These are phyloP conservation scores for Musca domestica DNA, from an alignment of 1,140 invertebrate species.

Conservation along the genomic window DNA sequence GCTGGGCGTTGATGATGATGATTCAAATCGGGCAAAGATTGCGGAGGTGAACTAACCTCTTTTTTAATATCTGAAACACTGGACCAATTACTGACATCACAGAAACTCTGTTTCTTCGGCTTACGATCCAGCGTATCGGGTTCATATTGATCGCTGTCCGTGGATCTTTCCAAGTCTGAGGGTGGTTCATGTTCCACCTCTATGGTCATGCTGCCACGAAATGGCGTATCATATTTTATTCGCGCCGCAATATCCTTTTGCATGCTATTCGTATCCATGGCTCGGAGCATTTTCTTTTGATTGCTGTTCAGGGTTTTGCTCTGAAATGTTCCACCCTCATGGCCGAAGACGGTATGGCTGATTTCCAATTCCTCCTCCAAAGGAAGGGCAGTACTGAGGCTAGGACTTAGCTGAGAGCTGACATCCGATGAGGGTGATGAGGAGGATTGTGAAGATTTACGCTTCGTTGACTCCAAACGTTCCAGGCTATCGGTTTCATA, in stretches of 20 bases:
- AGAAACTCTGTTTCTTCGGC: constrained; percentile 61
- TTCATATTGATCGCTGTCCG: constrained; percentile 68
- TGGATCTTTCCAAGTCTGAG: constrained; percentile 46
- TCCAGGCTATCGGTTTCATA: constrained; percentile 81
- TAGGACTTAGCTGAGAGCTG: constrained; percentile 68
- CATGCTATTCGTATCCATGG: constrained; percentile 29
- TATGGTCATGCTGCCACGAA: constrained; percentile 61
- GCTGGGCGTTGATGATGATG: constrained; percentile 9
- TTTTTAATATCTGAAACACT: constrained; percentile 29
- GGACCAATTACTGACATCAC: constrained; percentile 54
- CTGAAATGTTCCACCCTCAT: not conserved
- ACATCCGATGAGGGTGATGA: constrained; percentile 65
- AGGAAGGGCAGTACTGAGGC: constrained; percentile 66
- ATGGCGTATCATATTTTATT: constrained; percentile 53
- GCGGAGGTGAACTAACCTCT: not conserved
- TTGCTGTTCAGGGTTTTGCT: constrained; percentile 33
- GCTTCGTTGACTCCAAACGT: constrained; percentile 59
- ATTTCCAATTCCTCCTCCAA: constrained; percentile 77
- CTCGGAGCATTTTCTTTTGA: constrained; percentile 41
- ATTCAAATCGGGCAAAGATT: constrained; percentile 38
- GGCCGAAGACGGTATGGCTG: constrained; percentile 64
- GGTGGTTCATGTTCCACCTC: constrained; percentile 63
- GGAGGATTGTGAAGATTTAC: constrained; percentile 55
- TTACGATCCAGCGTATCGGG: constrained; percentile 82
- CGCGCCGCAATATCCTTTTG: constrained; percentile 46